Conservation (phyloP, 2,113 vertebrate species). For the Donacobius atricapilla region DNA sequence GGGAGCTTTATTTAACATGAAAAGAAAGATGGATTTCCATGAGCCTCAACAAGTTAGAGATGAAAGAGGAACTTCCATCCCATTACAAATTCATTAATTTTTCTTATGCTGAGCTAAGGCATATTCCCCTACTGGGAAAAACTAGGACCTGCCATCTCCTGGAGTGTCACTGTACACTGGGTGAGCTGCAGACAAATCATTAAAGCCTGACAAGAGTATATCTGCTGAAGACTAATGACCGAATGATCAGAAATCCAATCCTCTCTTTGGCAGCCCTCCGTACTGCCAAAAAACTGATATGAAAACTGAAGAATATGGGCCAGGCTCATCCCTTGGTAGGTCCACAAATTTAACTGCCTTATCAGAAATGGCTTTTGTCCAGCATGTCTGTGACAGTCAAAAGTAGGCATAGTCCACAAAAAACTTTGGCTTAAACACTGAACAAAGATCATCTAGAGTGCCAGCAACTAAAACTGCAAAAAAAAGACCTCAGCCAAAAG, state of each 20-base stretch:
- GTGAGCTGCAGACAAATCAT: not conserved
- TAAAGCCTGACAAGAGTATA: not conserved
- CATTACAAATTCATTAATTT: not conserved
- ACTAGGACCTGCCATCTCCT: not conserved
- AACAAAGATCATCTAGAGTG: not conserved
- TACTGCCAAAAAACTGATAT: not conserved
- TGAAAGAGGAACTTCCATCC: not conserved
- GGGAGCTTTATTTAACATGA: not conserved
- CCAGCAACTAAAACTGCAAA: not conserved
- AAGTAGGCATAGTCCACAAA: not conserved
- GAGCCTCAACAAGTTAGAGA: not conserved
- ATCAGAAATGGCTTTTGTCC: conserved; percentile 4
- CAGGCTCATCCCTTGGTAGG: not conserved
- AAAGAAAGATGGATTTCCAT: not conserved
- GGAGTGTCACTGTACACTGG: not conserved
- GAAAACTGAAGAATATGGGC: not conserved
- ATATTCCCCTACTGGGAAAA: not conserved
- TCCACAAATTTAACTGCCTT: not conserved
- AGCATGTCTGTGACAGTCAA: not conserved
- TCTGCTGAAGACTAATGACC: not conserved
- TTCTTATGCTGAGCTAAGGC: not conserved
- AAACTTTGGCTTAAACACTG: not conserved
- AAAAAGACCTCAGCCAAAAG: not conserved
- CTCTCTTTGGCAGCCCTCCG: not conserved
- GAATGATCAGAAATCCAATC: not conserved